phyloP scores from a whole-genome alignment of 2,888 invertebrate species.

The Ganaspis brasiliensis region DNA sequence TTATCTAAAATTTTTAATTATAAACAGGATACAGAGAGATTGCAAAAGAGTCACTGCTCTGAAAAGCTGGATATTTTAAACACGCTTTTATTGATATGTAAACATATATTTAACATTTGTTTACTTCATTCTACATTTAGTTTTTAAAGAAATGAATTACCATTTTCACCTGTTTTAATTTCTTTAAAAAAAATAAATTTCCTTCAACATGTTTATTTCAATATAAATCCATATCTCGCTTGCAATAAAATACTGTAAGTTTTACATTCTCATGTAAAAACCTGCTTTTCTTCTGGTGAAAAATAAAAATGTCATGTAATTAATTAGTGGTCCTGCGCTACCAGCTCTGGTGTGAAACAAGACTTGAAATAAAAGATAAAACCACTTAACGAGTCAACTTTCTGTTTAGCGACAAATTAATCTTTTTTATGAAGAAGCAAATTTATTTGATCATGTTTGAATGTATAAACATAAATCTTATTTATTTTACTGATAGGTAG shows the following conservation, averaged over 20 bases:
- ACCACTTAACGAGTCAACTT: conserved; percentile 33
- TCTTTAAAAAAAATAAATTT: no score
- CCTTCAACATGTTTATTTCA: background rate
- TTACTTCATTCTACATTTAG: background rate
- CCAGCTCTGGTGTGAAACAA: conserved; percentile 29
- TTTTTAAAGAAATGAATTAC: background rate
- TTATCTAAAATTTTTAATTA: conserved; percentile 31
- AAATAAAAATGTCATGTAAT: conserved; percentile 31
- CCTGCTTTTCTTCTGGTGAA: conserved; percentile 30
- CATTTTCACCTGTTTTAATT: background rate
- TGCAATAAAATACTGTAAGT: background rate
- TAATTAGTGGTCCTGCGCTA: conserved; percentile 40
- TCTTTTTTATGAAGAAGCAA: conserved; percentile 5
- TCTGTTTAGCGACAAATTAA: conserved; percentile 30
- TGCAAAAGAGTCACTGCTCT: conserved; percentile 33
- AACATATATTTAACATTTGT: background rate
- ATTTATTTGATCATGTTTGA: background rate
- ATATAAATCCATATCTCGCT: background rate
- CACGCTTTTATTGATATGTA: background rate
- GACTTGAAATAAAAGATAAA: conserved; percentile 34
- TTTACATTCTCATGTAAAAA: conserved; percentile 38
- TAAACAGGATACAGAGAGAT: conserved; percentile 41
- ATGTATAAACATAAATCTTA: no score
- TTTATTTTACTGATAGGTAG: no score
- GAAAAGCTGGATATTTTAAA: background rate